Evolutionary conservation across 2,888 invertebrate species (phyloP), one percentile per base, ranked within the genome.

Genomic region (Cancer borealis): DNA sequence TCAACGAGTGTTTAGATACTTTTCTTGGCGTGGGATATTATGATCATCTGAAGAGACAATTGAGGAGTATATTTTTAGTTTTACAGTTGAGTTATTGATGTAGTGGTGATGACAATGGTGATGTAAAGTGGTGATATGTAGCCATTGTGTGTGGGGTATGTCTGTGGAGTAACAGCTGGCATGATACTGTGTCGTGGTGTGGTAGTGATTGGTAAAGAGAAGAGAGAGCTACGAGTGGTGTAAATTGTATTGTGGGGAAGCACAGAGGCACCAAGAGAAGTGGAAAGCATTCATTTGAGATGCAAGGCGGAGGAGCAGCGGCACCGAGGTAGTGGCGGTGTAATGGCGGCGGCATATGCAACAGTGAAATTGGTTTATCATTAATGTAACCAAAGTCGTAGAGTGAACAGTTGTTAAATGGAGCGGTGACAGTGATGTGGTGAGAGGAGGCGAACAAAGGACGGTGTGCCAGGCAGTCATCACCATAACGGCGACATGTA

Each of bases 281-380:
- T 39, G 17, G 17, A 39, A 39, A 84, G 39, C 30, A 17, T 39
- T 84, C 10, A 79, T 84, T 12, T 17, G 39, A 21, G 84, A 84
- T 30, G 84, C 84, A 84, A 10, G n/a, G 84, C 39, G 39, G 12
- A 30, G 84, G 2, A 84, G 14, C 84, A 30, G 39, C 12, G 84
- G 84, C 39, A 30, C 84, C 1, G 39, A 84, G 5, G 39, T 30
- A 30, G 39, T 10, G 39, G 39, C 30, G 84, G 84, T 84, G n/a
- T 84, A 84, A 84, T 84, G 84, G 84, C 10, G 84, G 84, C 84
- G 39, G 39, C 84, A 84, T 84, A 84, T 84, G 84, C 39, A 84
- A 84, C 30, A 84, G 84, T 2, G 26, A 26, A 73, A 26, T 73
- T 73, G 26, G 26, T 73, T 73, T 73, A 73, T 73, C 26, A 73